Evolutionary conservation across 2,888 invertebrate species (phyloP).

Genomic region (Scrobipalpa costella): DNA sequence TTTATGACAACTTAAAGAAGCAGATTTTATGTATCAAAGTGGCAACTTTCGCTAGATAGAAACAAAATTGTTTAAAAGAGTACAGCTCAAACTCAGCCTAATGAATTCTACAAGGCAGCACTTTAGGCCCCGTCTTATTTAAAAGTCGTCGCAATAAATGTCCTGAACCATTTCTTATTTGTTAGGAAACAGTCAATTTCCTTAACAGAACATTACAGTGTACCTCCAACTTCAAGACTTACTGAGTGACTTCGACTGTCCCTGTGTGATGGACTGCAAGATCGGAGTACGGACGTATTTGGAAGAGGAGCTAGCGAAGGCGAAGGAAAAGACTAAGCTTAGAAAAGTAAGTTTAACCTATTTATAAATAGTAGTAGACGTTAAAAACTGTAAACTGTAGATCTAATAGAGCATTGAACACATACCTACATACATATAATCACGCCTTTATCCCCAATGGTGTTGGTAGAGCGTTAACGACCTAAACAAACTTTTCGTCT

Average conservation of each 20-base stretch:
- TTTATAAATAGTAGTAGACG: background rate
- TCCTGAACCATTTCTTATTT: background rate
- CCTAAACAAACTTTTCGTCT: no score
- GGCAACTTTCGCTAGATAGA: no score
- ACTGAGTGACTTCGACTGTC: constrained; percentile 93
- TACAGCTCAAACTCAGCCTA: no score
- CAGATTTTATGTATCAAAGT: no score
- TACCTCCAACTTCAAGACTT: constrained; percentile 97
- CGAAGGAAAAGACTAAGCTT: constrained; percentile 95
- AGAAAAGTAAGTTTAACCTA: constrained; percentile 85
- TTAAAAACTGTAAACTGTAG: no score
- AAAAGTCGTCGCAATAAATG: background rate
- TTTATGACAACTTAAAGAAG: no score
- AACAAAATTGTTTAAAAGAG: no score
- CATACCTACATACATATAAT: no score
- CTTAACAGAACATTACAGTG: constrained; percentile 67
- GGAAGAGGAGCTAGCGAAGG: constrained; percentile 96
- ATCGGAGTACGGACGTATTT: constrained; percentile 96
- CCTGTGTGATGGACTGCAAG: constrained; percentile 99
- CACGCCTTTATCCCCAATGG: no score
- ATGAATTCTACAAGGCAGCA: constrained; percentile 15
- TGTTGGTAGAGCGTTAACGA: no score
- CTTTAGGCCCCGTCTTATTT: background rate
- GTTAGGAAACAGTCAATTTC: constrained; percentile 37
- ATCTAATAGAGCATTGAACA: no score